Evolutionary conservation across 2,113 vertebrate genomes (phyloP).

Genomic region (Lepus europaeus): DNA sequence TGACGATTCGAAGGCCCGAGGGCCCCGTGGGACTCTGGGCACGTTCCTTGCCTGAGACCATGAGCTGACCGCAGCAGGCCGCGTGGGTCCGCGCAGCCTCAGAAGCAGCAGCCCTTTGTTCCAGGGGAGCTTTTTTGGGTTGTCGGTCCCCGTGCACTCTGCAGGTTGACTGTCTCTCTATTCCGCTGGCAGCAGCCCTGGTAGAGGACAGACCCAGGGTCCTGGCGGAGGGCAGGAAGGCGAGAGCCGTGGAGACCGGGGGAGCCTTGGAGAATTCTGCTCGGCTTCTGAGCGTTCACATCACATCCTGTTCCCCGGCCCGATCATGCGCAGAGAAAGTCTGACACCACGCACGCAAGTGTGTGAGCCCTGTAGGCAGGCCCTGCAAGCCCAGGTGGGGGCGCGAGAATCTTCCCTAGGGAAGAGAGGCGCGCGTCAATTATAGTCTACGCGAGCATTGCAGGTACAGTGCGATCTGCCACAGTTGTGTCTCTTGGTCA

Average conservation of each 20-base stretch:
- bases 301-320: neutral
- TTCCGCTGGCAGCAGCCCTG: too few species aligned
- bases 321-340: too few species aligned
- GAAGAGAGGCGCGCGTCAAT: neutral
- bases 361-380: neutral
- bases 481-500: neutral
- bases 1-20: neutral
- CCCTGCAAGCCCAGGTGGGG: neutral
- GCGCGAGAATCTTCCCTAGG: neutral
- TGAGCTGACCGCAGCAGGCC: neutral
- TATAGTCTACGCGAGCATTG: neutral
- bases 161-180: neutral
- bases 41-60: neutral
- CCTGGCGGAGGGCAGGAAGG: neutral
- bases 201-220: fast-evolving
- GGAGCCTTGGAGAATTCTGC: neutral
- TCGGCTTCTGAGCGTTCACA: neutral
- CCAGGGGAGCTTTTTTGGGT: neutral
- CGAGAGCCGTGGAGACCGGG: neutral
- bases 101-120: neutral
- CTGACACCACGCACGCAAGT: too few species aligned
- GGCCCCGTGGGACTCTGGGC: neutral
- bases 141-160: too few species aligned
- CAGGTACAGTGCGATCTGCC: neutral
- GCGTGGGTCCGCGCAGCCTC: neutral